Evolutionary conservation across 2,797 vertebrate species (phyloP).

Genomic region (Microchirus variegatus): DNA sequence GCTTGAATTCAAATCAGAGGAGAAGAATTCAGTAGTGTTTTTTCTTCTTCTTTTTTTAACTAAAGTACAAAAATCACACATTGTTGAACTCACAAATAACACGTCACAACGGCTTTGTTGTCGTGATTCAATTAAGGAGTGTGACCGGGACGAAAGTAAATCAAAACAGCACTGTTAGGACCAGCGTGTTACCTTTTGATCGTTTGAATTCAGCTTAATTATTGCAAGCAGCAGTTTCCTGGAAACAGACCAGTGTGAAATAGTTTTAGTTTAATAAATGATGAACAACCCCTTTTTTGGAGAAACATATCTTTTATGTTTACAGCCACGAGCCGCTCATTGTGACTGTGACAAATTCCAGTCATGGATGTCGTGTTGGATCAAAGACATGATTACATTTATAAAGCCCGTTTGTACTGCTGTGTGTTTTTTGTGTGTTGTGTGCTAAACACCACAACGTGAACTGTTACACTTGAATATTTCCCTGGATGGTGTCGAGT

Average conservation of each 20-base stretch:
- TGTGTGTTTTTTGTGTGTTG: conserved; percentile 1
- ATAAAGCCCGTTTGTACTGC: conserved; percentile 8
- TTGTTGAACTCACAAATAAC: background rate
- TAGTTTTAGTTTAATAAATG: conserved; percentile 59
- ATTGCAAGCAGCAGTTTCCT: conserved; percentile 26
- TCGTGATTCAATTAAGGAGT: conserved; percentile 5
- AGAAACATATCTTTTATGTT: conserved; percentile 11
- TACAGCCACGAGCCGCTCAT: conserved; percentile 51
- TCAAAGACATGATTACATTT: conserved; percentile 39
- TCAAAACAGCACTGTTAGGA: conserved; percentile 2
- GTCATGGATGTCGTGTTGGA: conserved; percentile 52
- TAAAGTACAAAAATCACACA: background rate
- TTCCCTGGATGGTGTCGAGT: conserved; percentile 6
- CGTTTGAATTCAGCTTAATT: conserved; percentile 50
- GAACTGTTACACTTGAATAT: conserved; percentile 6
- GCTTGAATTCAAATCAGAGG: too few species aligned
- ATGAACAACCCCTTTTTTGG: conserved; percentile 33
- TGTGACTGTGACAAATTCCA: conserved; percentile 49
- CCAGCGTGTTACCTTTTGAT: conserved; percentile 28
- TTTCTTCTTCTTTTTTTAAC: too few species aligned
- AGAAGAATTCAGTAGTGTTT: too few species aligned
- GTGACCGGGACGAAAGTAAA: background rate
- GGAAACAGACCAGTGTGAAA: conserved; percentile 47
- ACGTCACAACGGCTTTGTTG: conserved; percentile 8
- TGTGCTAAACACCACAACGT: conserved; percentile 9